A percentile compares a stretch with the other conserved stretches of the same genome.
phyloP scores from a whole-genome alignment of 2,797 vertebrate genomes.

The Tokudaia muenninki region DNA sequence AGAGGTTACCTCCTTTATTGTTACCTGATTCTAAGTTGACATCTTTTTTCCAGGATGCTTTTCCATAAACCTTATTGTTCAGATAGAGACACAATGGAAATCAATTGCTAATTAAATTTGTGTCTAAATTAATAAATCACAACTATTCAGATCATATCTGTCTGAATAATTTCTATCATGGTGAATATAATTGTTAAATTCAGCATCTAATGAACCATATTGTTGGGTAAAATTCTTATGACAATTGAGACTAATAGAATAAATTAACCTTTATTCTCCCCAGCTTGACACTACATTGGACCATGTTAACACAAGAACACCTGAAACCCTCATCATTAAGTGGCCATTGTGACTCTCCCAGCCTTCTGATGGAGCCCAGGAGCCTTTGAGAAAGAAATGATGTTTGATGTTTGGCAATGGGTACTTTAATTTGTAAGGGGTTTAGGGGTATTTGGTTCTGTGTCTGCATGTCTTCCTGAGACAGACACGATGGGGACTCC shows the following conservation, averaged over 20 bases:
- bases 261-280: conserved; percentile 89
- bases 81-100: conserved; percentile 85
- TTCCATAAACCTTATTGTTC: conserved; percentile 84
- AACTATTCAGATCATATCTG: conserved; percentile 87
- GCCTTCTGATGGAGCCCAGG: conserved; percentile 78
- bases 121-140: conserved; percentile 89
- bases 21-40: conserved; percentile 64
- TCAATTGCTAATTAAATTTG: conserved; percentile 89
- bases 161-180: conserved; percentile 89
- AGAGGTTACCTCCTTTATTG: conserved; percentile 39
- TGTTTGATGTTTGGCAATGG: conserved; percentile 74
- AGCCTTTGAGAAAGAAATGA: conserved; percentile 79
- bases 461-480: neutral
- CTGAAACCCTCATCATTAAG: conserved; percentile 86
- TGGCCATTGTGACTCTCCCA: conserved; percentile 84
- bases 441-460: conserved; percentile 48
- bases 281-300: conserved; percentile 87
- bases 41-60: conserved; percentile 64
- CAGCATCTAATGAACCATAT: conserved; percentile 88
- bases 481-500: neutral
- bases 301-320: conserved; percentile 86
- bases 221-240: conserved; percentile 88
- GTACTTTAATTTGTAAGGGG: conserved; percentile 20
- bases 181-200: conserved; percentile 88
- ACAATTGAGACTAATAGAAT: conserved; percentile 90